Evolutionary conservation across 30 jellyfish, hydroid and myxozoan genomes (phyloP), one percentile per base, ranked within the genome.

Genomic region (Rhopilema esculentum): DNA sequence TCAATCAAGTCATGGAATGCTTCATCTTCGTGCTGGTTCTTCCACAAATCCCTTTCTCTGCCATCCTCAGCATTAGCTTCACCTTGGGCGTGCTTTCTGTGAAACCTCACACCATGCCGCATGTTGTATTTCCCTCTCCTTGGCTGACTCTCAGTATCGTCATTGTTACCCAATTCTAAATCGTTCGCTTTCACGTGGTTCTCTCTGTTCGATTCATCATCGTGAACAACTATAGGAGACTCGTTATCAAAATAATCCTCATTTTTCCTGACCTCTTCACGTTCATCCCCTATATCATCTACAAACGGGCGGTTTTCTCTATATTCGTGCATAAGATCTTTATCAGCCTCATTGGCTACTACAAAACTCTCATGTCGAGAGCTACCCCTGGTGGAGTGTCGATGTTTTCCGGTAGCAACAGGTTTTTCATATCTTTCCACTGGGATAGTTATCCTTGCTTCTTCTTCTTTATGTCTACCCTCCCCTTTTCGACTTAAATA

Each of bases 261-360:
- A 40, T 52, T 31, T 8, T 76, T 22, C 63, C 66, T 76, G n/a
- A 40, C 75, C 61, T 29, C 30, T 23, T 32, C 86, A 16, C 75
- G 28, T 27, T 79, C 88, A 62, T 79, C 88, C 0, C 79, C 88
- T 1, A 79, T 27, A 62, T 79, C 88, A 62, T 79, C n/a, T 9
- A 79, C 80, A 31, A 48, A 48, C 20, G 72, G 52, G 24, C 49
- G 80, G 9, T 29, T 23, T 69, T 28, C 80, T 21, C 23, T 24
- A 25, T 69, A 6, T 20, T 69, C 9, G 31, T 69, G 16, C 80
- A 16, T 69, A 8, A 28, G 12, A 40, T 40, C 57, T 2, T 6
- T 40, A 6, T 40, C 57, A 40, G 9, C 57, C 12, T 40, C 57
- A 40, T 40, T 12, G 12, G 6, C 9, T 12, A 40, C 57, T 40